Evolutionary conservation across 1,140 invertebrate genomes (phyloP).

Genomic region (Caligus rogercresseyi): DNA sequence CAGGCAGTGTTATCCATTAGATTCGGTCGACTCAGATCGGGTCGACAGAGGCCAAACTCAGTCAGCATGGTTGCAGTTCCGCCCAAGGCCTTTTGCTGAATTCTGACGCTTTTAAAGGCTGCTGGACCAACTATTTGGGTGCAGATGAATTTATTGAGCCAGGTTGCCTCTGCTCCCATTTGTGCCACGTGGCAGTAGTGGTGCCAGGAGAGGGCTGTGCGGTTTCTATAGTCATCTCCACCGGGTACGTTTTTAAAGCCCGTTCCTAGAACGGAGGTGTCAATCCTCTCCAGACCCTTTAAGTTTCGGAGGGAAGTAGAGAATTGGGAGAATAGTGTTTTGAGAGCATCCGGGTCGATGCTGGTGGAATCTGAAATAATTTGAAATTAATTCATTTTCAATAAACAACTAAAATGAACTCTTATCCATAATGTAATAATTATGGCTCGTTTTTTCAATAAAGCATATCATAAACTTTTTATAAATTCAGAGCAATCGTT

Average conservation of each 20-base stretch:
- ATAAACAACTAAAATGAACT: no score
- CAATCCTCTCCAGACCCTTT: no score
- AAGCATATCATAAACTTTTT: no score
- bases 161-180: neutral
- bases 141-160: neutral
- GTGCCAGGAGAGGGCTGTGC: constrained; percentile 3
- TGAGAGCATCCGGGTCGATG: no score
- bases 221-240: neutral
- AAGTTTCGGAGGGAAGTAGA: no score
- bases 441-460: no score
- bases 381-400: no score
- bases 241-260: neutral
- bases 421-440: no score
- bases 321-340: no score
- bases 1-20: neutral
- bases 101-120: neutral
- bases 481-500: no score
- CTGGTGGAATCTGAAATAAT: no score
- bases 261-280: neutral
- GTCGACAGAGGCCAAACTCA: constrained; percentile 1
- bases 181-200: neutral
- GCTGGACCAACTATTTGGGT: neutral
- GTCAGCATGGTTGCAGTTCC: constrained; percentile 2
- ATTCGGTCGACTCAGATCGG: neutral
- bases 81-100: neutral